Percentiles rank a stretch among this genome's conserved stretches.
phyloP scores from a whole-genome alignment of 2,888 invertebrate genomes.

The Ormyrus rosae region DNA sequence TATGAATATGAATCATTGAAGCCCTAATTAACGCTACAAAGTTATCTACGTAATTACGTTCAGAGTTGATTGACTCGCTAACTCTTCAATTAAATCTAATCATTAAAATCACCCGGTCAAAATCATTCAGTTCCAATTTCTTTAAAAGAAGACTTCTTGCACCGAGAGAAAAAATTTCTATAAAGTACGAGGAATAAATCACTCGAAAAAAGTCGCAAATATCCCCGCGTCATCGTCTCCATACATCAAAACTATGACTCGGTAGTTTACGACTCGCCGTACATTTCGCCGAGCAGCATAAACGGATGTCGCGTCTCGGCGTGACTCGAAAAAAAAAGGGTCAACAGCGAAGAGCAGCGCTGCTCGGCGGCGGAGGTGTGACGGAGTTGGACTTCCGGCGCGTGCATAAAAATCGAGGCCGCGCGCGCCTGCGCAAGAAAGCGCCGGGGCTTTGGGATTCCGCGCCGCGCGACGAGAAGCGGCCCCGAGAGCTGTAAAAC shows the following conservation, averaged over 20 bases:
- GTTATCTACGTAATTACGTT: no score
- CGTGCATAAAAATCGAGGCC: slow-evolving; percentile 7
- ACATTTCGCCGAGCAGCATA: background rate
- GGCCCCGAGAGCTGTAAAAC: background rate
- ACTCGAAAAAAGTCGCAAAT: background rate
- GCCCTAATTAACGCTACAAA: no score
- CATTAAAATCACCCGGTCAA: no score
- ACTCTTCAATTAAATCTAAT: no score
- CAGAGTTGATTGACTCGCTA: no score
- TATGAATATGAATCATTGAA: no score
- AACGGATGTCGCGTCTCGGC: background rate
- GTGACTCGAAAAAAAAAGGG: background rate
- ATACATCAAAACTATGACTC: slow-evolving; percentile 4
- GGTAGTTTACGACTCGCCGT: background rate
- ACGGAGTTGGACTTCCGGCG: slow-evolving; percentile 26
- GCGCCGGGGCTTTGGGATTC: background rate
- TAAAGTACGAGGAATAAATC: background rate
- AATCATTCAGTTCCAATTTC: no score
- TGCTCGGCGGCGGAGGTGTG: slow-evolving; percentile 8
- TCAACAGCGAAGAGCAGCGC: background rate
- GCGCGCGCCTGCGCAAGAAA: background rate
- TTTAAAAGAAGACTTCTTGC: no score
- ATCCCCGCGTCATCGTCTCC: background rate
- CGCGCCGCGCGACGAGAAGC: background rate
- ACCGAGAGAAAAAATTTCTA: no score